Percentiles rank a stretch among this genome's conserved stretches.
Evolutionary conservation across 1,140 invertebrate genomes (phyloP).

Genomic region (Rhizoglyphus robini): DNA sequence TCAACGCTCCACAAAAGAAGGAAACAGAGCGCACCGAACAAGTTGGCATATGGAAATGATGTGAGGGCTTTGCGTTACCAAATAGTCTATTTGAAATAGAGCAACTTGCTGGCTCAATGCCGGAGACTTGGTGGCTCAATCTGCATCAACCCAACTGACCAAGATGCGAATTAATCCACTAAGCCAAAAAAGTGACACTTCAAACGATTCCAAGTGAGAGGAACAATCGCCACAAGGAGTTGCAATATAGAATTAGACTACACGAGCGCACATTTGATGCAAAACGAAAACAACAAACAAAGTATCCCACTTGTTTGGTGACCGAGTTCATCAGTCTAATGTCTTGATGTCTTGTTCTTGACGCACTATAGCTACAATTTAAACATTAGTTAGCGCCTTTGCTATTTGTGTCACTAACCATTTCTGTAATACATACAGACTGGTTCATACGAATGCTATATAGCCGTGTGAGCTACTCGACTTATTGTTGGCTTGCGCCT

Average conservation of each 20-base stretch:
- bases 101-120: neutral
- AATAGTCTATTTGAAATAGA: neutral
- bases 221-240: neutral
- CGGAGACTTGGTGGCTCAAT: too few species aligned
- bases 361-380: conserved; percentile 53
- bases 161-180: too few species aligned
- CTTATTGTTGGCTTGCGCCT: too few species aligned
- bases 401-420: conserved; percentile 51
- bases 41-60: conserved; percentile 9
- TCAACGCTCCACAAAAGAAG: neutral
- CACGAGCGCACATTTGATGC: neutral
- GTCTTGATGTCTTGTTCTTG: conserved; percentile 96
- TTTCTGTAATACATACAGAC: conserved; percentile 93
- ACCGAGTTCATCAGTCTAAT: conserved; percentile 95
- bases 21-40: neutral
- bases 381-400: neutral
- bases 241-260: neutral
- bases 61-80: neutral
- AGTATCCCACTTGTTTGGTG: conserved; percentile 93
- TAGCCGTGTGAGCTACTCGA: too few species aligned
- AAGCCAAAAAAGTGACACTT: too few species aligned
- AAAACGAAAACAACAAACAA: neutral
- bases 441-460: too few species aligned
- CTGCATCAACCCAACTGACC: too few species aligned
- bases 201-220: neutral